A percentile compares a stretch with the other conserved stretches of the same genome.
These are phyloP conservation scores for Biston stratarius DNA, from an alignment of 2,888 invertebrate species.

Conservation along the genomic window DNA sequence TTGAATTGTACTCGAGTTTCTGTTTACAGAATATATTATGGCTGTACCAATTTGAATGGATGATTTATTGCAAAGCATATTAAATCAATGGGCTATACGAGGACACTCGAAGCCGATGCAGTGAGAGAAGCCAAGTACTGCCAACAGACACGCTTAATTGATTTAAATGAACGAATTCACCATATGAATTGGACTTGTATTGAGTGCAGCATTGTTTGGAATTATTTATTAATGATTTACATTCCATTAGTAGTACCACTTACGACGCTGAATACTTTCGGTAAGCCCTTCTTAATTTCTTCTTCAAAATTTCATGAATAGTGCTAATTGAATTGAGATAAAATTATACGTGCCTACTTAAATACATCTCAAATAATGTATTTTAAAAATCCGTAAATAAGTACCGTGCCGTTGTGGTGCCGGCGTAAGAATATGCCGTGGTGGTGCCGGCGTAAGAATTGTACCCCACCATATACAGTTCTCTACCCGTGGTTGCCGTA, in stretches of 20 bases:
- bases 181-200: not conserved
- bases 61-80: conserved; percentile 7
- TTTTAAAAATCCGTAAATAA: no score
- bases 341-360: no score
- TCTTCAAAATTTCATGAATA: no score
- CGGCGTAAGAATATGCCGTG: no score
- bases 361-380: no score
- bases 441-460: no score
- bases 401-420: no score
- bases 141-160: conserved; percentile 1
- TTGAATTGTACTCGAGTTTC: conserved; percentile 1
- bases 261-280: not conserved
- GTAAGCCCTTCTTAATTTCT: not conserved
- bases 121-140: not conserved
- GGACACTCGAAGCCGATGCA: not conserved
- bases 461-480: no score
- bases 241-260: not conserved
- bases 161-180: not conserved
- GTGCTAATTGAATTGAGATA: no score
- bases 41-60: not conserved
- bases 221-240: not conserved
- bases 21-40: not conserved
- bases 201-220: not conserved
- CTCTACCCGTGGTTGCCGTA: no score
- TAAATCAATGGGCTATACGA: conserved; percentile 4